Percentiles rank a stretch among this genome's conserved stretches.
phyloP scores from a whole-genome alignment of 2,797 vertebrate species.

The Choloepus didactylus region DNA sequence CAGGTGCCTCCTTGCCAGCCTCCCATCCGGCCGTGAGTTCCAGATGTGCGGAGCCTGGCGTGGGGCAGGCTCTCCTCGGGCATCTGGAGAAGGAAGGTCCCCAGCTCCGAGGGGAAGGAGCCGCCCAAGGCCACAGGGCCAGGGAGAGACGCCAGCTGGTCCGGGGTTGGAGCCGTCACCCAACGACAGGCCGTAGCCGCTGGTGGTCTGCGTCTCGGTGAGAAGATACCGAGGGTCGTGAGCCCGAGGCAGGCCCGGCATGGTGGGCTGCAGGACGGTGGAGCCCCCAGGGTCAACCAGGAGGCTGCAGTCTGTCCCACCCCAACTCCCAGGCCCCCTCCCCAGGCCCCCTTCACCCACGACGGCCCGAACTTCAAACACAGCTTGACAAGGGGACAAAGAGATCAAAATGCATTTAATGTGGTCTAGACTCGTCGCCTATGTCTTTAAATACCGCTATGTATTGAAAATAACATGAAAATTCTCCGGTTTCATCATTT shows the following conservation, averaged over 20 bases:
- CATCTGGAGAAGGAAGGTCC: background rate
- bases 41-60: background rate
- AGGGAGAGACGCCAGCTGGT: background rate
- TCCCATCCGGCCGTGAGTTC: background rate
- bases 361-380: constrained; percentile 72
- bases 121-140: background rate
- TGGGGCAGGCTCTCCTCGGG: rapidly evolving
- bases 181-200: background rate
- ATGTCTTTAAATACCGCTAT: constrained; percentile 85
- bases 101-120: background rate
- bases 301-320: too few species aligned
- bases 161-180: background rate
- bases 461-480: constrained; percentile 89
- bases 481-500: constrained; percentile 87
- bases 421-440: constrained; percentile 86
- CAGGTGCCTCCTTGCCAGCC: background rate
- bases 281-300: too few species aligned
- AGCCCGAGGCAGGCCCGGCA: too few species aligned
- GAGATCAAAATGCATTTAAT: constrained; percentile 89
- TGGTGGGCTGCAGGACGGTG: too few species aligned
- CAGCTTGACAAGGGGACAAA: constrained; percentile 80
- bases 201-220: too few species aligned
- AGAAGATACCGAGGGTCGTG: too few species aligned
- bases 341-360: background rate
- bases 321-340: too few species aligned